Evolutionary conservation across 2,797 vertebrate species (phyloP).

Genomic region (Vipera latastei): DNA sequence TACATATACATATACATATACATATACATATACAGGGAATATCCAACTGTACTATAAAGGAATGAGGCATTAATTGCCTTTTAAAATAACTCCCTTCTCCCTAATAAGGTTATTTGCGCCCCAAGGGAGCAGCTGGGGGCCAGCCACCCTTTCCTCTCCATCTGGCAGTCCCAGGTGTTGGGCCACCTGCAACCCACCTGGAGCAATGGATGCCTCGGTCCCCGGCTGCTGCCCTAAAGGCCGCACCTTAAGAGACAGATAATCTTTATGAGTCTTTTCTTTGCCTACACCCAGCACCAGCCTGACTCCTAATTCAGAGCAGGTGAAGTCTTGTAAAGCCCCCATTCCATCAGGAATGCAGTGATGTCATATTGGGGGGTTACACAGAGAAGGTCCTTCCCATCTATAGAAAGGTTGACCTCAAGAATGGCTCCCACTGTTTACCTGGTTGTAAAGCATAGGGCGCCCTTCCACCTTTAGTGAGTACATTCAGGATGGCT

Average conservation of each 20-base stretch:
- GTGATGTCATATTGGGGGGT: background rate
- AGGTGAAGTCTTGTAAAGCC: background rate
- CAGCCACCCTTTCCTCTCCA: background rate
- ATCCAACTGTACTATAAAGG: background rate
- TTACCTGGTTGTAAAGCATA: background rate
- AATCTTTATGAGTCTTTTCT: background rate
- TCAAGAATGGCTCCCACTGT: background rate
- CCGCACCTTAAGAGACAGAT: background rate
- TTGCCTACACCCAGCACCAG: background rate
- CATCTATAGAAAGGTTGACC: background rate
- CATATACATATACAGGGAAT: background rate
- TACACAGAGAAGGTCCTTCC: background rate
- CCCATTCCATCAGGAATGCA: background rate
- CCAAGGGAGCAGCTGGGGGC: background rate
- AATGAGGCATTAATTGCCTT: background rate
- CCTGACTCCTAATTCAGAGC: background rate
- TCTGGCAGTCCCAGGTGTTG: background rate
- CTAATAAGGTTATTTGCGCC: background rate
- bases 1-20: too few species aligned
- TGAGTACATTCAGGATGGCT: background rate
- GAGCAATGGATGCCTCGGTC: background rate
- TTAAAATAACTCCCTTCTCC: background rate
- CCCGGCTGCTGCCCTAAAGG: background rate
- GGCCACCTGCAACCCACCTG: background rate
- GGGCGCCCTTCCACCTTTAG: background rate